phyloP scores from a whole-genome alignment of 2,888 invertebrate species.

The Stegophylla sp. region DNA sequence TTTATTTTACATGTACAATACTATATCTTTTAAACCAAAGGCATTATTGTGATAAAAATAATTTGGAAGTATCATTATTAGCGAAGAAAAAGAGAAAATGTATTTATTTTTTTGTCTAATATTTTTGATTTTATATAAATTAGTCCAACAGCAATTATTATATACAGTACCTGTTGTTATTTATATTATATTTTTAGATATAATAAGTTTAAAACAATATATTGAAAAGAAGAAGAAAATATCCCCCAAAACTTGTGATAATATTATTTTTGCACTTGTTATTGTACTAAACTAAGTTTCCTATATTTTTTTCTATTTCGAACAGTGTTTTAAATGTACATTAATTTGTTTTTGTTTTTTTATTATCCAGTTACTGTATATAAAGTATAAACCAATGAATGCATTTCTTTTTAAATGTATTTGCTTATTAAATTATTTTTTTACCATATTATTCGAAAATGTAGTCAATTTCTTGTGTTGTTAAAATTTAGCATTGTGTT shows the following conservation, averaged over 20 bases:
- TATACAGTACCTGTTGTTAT: slow-evolving; percentile 47
- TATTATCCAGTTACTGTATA: slow-evolving; percentile 9
- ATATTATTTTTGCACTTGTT: slow-evolving; percentile 56
- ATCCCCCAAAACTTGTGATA: slow-evolving; percentile 49
- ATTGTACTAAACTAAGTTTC: slow-evolving; percentile 41
- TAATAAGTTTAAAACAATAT: slow-evolving; percentile 25
- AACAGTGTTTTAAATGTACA: slow-evolving; percentile 23
- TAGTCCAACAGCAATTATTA: slow-evolving; percentile 41
- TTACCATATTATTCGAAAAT: slow-evolving; percentile 11
- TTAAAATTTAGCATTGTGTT: background rate
- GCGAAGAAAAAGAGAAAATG: slow-evolving; percentile 35
- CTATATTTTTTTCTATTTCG: slow-evolving; percentile 46
- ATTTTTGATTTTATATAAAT: slow-evolving; percentile 37
- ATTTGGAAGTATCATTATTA: slow-evolving; percentile 40
- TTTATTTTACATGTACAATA: slow-evolving; percentile 54
- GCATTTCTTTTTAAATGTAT: background rate
- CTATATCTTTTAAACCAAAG: slow-evolving; percentile 56
- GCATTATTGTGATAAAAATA: slow-evolving; percentile 57
- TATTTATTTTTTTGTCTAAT: slow-evolving; percentile 46
- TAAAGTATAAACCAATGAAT: slow-evolving; percentile 12
- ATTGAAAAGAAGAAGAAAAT: slow-evolving; percentile 18
- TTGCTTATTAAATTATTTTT: slow-evolving; percentile 4
- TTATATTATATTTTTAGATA: slow-evolving; percentile 35
- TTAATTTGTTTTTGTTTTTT: slow-evolving; percentile 33
- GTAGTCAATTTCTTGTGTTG: slow-evolving; percentile 27